Base-by-base conservation (phyloP, 2,113 vertebrate genomes). In the Emydocephalus ijimae region DNA sequence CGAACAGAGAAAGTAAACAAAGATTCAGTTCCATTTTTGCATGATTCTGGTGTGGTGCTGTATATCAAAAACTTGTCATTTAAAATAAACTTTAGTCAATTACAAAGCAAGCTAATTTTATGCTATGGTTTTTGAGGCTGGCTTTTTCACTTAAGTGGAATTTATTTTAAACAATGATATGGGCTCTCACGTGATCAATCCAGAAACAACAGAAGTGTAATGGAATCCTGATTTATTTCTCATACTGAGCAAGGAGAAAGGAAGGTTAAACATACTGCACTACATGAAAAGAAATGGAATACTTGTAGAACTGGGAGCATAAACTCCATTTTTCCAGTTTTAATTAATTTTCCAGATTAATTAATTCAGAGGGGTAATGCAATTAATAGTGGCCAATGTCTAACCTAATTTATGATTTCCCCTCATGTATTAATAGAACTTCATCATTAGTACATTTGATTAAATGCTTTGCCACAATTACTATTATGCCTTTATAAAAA, bases 391-490 rank as follows among this genome's bases (percentile, higher is more conserved):
- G 18, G 18, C 74, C 43, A 43, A 81, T 81, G 15, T 12, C 43
- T 43, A 56, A 64, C 43, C 59, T 45, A 52, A 64, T 91, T n/a
- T 26, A 90, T 64, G 8, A 26, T 57, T 88, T 52, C 10, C 26
- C 39, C 24, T 23, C 11, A 10, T 92, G 18, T 89, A 55, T 89
- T 74, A 85, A 81, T 52, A 39, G n/a, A 39, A 26, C 23, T 56
- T 21, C 45, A 55, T 55, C 24, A 43, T 39, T 92, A 52, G 11
- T 56, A 11, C 39, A 69, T 59, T 89, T 50, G 7, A 39, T 54
- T 59, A 92, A 92, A 92, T 57, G 92, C 91, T 91, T 6, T 45
- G n/a, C 3, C 24, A 23, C 23, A 89, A 85, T 87, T 95, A 24
- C 39, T 88, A 43, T 20, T 88, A 48, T 64, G 90, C 91, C 85